A percentile compares a stretch with the other conserved stretches of the same genome.
phyloP scores from a whole-genome alignment of 1,140 invertebrate genomes.

The Hylaeus volcanicus region DNA sequence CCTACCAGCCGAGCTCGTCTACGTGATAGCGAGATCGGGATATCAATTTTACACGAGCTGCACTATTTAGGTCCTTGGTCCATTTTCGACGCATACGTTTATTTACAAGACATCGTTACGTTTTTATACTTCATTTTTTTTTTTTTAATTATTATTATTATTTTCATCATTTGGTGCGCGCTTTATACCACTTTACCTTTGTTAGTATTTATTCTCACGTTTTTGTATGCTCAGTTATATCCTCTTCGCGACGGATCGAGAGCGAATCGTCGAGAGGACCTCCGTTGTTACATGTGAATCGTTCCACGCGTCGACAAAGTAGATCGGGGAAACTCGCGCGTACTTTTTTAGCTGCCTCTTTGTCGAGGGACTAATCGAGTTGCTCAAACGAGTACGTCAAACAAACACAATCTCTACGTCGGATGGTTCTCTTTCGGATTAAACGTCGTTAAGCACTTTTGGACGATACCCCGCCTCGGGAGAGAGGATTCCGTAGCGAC shows the following conservation, averaged over 20 bases:
- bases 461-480: background rate
- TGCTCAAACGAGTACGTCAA: constrained; percentile 31
- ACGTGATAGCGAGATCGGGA: constrained; percentile 44
- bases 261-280: constrained; percentile 51
- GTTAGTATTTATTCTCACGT: background rate
- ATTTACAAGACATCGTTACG: constrained; percentile 68
- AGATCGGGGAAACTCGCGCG: constrained; percentile 11
- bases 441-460: constrained; percentile 39
- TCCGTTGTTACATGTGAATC: constrained; percentile 23
- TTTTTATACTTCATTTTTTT: constrained; percentile 3
- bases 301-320: constrained; percentile 27
- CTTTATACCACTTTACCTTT: background rate
- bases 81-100: constrained; percentile 75
- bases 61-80: constrained; percentile 75
- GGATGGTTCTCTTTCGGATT: constrained; percentile 38
- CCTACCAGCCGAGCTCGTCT: constrained; percentile 54
- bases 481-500: background rate
- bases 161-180: constrained; percentile 22
- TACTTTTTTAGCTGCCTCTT: background rate
- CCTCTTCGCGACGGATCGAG: constrained; percentile 38
- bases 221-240: constrained; percentile 31
- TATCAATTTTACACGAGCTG: constrained; percentile 65
- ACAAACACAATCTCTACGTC: constrained; percentile 15
- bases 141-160: background rate
- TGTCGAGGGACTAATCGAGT: constrained; percentile 10